Evolutionary conservation across 1,140 invertebrate species (phyloP), one percentile per base, ranked within the genome.

Genomic region (Elymnias hypermnestra): DNA sequence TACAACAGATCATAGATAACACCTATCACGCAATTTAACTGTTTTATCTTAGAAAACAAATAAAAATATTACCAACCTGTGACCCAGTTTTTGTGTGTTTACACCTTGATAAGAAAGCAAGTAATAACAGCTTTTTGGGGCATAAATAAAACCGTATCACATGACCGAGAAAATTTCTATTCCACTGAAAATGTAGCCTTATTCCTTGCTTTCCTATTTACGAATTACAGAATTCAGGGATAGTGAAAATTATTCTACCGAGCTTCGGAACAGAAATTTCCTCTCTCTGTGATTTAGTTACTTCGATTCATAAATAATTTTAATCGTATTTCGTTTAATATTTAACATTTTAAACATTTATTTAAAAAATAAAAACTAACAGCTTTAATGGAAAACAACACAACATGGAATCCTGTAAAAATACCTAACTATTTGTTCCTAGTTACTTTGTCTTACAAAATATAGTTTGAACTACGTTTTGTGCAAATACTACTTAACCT

Each of bases 91-190:
- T 57, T 61, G 58, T 72, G 56, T 81, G 51, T 73, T n/a, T n/a
- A 66, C 59, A 69, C 51, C 47, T 66, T 53, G 78, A 83, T 85
- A 85, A 85, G 82, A 83, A 85, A 85, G 82, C 82, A 85, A 83
- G 82, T 43, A 83, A 79, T 78, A 76, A 71, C 38, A 55, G 54
- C 46, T 56, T 37, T 52, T 64, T 45, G 56, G 43, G 39, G 57
- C 13, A 57, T 53, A 69, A 65, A 72, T 62, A 70, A 70, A 72
- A 83, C 76, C 63, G 46, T 57, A 75, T 73, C 79, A 86, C 73
- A 64, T 51, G 55, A 56, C 53, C 64, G 76, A 82, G 83, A 87
- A 87, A 87, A 87, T 78, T 86, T 87, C 83, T 82, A 87, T 87
- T 87, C 85, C 84, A 82, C 74, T 81, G 72, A 42, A 36, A 57